A percentile compares a stretch with the other conserved stretches of the same genome.
phyloP scores from a whole-genome alignment of 2,797 vertebrate species.

The Erpetoichthys calabaricus region DNA sequence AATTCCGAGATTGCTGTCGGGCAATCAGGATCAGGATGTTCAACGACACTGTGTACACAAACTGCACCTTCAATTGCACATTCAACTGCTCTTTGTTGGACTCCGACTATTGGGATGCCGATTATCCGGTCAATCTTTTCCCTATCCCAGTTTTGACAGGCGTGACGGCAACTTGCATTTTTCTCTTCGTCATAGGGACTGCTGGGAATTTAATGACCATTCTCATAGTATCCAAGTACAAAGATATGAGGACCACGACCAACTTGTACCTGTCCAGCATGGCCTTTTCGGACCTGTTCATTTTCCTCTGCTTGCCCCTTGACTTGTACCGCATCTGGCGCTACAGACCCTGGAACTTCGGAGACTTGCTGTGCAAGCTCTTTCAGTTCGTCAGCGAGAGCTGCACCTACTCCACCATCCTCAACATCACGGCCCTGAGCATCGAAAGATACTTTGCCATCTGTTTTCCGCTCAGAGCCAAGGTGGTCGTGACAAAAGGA shows the following conservation, averaged over 20 bases:
- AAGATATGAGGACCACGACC: conserved; percentile 89
- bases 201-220: conserved; percentile 85
- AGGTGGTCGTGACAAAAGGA: conserved; percentile 80
- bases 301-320: conserved; percentile 91
- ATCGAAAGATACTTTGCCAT: conserved; percentile 90
- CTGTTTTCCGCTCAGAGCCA: conserved; percentile 86
- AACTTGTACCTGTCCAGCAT: conserved; percentile 95
- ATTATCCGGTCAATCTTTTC: conserved; percentile 55
- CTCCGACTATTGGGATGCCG: conserved; percentile 16
- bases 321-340: conserved; percentile 92
- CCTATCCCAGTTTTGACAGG: conserved; percentile 68
- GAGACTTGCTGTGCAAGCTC: conserved; percentile 82
- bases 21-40: conserved; percentile 37
- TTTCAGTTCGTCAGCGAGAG: conserved; percentile 93
- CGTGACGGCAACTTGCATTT: conserved; percentile 67
- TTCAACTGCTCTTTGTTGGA: conserved; percentile 49
- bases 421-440: conserved; percentile 90
- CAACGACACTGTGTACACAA: conserved; percentile 34
- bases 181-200: conserved; percentile 75
- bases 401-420: conserved; percentile 90
- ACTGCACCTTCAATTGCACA: conserved; percentile 28
- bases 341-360: conserved; percentile 87
- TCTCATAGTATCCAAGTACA: conserved; percentile 77
- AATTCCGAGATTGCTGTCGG: neutral
- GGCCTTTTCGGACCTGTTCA: conserved; percentile 89